These are phyloP conservation scores for Mnemiopsis leidyi DNA, from an alignment of 37 sponge, comb jelly and placozoan genomes.

Conservation along the genomic window DNA sequence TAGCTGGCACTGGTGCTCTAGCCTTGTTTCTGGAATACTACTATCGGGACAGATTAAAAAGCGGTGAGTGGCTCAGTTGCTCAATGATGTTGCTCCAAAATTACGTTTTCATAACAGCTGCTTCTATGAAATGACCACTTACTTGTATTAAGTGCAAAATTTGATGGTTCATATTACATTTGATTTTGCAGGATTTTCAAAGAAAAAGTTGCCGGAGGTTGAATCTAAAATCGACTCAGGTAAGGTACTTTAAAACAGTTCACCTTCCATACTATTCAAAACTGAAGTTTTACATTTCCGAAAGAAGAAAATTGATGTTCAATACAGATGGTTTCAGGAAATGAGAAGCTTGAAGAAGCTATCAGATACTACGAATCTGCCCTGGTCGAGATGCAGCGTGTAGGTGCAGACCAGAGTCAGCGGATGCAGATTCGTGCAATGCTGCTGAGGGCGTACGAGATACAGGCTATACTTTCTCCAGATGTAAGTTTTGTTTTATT, in stretches of 20 bases:
- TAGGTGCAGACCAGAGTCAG: neutral
- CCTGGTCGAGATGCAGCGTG: constrained; percentile 33
- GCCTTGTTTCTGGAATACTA: constrained; percentile 45
- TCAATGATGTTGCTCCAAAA: too few relatives aligned
- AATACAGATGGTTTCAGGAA: neutral
- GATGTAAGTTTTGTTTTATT: constrained; percentile 56
- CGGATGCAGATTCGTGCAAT: constrained; percentile 40
- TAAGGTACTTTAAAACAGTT: too few relatives aligned
- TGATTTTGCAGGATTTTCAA: neutral
- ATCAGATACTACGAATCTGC: constrained; percentile 39
- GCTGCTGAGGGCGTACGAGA: constrained; percentile 61
- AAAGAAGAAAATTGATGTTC: too few relatives aligned
- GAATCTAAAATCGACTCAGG: neutral
- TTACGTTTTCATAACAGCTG: too few relatives aligned
- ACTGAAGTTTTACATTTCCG: too few relatives aligned
- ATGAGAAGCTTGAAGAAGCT: constrained; percentile 24
- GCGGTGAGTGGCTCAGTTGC: too few relatives aligned
- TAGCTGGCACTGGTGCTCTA: constrained; percentile 53
- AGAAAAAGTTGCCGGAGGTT: neutral
- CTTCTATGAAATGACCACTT: too few relatives aligned
- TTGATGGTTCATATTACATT: too few relatives aligned
- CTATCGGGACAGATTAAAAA: neutral
- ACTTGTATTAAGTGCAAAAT: too few relatives aligned
- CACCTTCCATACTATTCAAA: too few relatives aligned
- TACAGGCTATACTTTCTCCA: constrained; percentile 48